Percentiles rank a stretch among this genome's conserved stretches.
These are phyloP conservation scores for Dryobates pubescens DNA, from an alignment of 2,797 vertebrate genomes.

Conservation along the genomic window DNA sequence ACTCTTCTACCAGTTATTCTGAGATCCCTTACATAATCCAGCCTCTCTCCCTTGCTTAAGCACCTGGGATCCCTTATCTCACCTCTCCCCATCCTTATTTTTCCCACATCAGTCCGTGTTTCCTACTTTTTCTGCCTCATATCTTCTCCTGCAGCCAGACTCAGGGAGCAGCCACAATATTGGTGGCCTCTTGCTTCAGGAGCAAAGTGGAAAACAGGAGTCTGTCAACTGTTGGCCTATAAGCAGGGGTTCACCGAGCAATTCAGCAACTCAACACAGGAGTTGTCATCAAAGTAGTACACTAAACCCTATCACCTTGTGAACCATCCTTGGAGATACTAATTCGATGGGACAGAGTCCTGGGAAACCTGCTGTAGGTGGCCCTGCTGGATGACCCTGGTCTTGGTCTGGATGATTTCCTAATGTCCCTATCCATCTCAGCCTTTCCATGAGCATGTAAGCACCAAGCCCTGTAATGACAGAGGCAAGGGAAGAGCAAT, in stretches of 20 bases:
- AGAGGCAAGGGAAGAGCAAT: not conserved
- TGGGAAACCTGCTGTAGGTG: not conserved
- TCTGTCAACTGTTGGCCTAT: not conserved
- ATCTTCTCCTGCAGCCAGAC: not conserved
- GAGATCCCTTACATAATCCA: not conserved
- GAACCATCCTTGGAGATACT: not conserved
- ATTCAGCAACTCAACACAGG: not conserved
- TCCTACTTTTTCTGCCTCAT: not conserved
- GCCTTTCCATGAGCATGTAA: not conserved
- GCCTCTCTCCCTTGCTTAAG: not conserved
- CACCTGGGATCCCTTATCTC: not conserved
- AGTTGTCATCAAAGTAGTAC: not conserved
- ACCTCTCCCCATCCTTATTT: not conserved
- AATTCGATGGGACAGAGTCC: rapidly evolving
- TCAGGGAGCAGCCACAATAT: rapidly evolving
- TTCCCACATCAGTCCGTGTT: not conserved
- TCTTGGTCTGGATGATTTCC: not conserved
- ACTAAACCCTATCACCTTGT: not conserved
- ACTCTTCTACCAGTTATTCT: not conserved
- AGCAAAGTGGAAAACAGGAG: not conserved
- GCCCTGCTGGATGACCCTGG: not conserved
- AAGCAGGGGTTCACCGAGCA: not conserved
- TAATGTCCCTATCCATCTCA: not conserved
- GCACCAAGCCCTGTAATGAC: not conserved
- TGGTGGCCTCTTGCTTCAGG: not conserved